Conservation (phyloP, 2,113 vertebrate genomes). For the Toxostoma redivivum region DNA sequence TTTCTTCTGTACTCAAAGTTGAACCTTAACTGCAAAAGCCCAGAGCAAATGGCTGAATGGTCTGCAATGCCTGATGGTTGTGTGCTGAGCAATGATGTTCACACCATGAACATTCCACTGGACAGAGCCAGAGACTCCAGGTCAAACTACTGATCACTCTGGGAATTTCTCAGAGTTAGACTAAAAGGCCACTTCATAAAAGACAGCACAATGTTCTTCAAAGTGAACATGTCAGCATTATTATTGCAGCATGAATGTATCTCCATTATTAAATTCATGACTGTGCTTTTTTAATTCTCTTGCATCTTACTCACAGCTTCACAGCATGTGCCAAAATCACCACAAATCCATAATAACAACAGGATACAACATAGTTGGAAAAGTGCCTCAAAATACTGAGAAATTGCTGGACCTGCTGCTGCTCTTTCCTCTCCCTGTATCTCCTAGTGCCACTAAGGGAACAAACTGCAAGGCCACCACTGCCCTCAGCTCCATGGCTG, state of each 20-base stretch:
- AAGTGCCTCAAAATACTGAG: neutral
- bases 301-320: neutral
- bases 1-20: neutral
- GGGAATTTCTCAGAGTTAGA: neutral
- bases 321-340: neutral
- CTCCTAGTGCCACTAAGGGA: neutral
- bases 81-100: neutral
- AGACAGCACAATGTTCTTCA: neutral
- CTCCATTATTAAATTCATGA: neutral
- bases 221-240: neutral
- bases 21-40: neutral
- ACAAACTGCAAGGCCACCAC: neutral
- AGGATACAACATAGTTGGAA: neutral
- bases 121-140: neutral
- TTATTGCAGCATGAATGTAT: neutral
- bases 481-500: rapidly evolving
- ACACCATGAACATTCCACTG: rapidly evolving
- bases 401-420: neutral
- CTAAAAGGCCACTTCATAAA: neutral
- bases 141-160: neutral
- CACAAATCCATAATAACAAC: neutral
- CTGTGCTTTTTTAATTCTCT: neutral
- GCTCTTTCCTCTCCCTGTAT: neutral
- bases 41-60: neutral
- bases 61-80: neutral